A percentile compares a stretch with the other conserved stretches of the same genome.
phyloP scores from a whole-genome alignment of 1,140 invertebrate genomes.

The Drosophila eugracilis region DNA sequence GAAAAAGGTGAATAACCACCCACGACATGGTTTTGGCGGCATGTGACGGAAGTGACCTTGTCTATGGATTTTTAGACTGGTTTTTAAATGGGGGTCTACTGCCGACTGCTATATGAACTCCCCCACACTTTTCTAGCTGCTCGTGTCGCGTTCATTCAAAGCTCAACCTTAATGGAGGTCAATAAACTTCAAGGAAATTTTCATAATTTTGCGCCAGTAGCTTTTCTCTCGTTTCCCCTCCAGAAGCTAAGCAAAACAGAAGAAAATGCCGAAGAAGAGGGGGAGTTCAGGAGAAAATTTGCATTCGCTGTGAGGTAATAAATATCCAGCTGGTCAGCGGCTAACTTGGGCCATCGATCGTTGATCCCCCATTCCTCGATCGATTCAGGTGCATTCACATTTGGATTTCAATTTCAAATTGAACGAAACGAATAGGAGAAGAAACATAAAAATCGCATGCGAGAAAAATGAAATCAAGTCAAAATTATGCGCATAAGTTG shows the following conservation, averaged over 20 bases:
- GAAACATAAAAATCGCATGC: slow-evolving; percentile 64
- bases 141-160: slow-evolving; percentile 42
- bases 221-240: slow-evolving; percentile 31
- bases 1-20: slow-evolving; percentile 75
- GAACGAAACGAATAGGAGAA: slow-evolving; percentile 60
- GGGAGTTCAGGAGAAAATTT: slow-evolving; percentile 53
- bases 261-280: too few relatives aligned
- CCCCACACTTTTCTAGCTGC: slow-evolving; percentile 1
- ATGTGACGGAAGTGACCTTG: slow-evolving; percentile 79
- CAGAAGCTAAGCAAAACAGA: slow-evolving; percentile 2
- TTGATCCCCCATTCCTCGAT: slow-evolving; percentile 16
- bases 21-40: slow-evolving; percentile 41
- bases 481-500: slow-evolving; percentile 82
- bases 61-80: slow-evolving; percentile 66
- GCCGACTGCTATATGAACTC: not conserved
- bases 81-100: slow-evolving; percentile 30
- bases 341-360: slow-evolving; percentile 64
- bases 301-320: slow-evolving; percentile 77
- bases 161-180: slow-evolving; percentile 39
- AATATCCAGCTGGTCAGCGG: slow-evolving; percentile 72
- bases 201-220: slow-evolving; percentile 53
- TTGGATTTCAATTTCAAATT: slow-evolving; percentile 75
- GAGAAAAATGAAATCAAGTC: slow-evolving; percentile 82
- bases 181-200: slow-evolving; percentile 59
- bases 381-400: slow-evolving; percentile 56